These are phyloP conservation scores for Megathymus violae DNA, from an alignment of 1,140 invertebrate species.

Conservation along the genomic window DNA sequence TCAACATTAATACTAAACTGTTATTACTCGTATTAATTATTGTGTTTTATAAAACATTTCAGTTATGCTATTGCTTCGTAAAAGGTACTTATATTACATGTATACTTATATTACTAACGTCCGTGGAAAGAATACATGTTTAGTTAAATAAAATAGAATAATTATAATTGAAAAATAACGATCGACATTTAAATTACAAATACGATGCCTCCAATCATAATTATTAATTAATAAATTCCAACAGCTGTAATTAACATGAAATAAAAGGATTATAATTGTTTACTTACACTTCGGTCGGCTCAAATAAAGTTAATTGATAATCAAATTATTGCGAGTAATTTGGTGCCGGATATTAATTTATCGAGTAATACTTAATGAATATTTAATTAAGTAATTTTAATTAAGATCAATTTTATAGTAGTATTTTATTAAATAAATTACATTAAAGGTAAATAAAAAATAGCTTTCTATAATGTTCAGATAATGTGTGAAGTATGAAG, in stretches of 20 bases:
- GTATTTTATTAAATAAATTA: neutral
- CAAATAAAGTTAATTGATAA: slow-evolving; percentile 7
- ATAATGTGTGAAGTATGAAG: no score
- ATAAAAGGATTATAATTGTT: slow-evolving; percentile 7
- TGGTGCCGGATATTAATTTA: slow-evolving; percentile 13
- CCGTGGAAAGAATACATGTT: no score
- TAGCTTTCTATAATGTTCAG: no score
- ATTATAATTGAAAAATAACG: no score
- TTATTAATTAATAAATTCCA: neutral
- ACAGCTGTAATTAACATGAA: slow-evolving; percentile 3
- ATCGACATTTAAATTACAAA: neutral
- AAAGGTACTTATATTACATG: no score
- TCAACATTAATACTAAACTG: no score
- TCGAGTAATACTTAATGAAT: neutral
- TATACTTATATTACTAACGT: no score
- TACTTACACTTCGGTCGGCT: neutral
- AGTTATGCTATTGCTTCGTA: no score
- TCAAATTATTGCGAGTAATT: neutral
- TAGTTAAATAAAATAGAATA: no score
- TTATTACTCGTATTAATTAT: no score
- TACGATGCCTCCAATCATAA: neutral
- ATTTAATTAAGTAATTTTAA: neutral
- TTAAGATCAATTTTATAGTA: no score
- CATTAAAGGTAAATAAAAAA: neutral
- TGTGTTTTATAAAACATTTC: no score